A percentile compares a stretch with the other conserved stretches of the same genome.
Evolutionary conservation across 2,113 vertebrate genomes (phyloP).

Genomic region (Acrocephalus arundinaceus): DNA sequence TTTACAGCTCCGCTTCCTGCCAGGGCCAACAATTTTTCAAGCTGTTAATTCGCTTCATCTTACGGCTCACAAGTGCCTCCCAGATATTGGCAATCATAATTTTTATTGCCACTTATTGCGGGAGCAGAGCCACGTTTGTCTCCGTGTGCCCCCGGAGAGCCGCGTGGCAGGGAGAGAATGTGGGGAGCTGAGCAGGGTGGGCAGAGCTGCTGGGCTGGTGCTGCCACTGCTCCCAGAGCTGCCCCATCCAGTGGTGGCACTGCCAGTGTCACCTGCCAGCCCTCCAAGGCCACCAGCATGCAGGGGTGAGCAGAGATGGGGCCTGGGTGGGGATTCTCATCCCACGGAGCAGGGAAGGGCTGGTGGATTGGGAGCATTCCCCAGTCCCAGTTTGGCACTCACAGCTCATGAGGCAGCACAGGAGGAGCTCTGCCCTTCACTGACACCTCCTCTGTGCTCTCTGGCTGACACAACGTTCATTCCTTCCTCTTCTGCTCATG

Average conservation of each 20-base stretch:
- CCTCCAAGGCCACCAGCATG: rapidly evolving
- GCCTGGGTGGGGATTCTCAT: not conserved
- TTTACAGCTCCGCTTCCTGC: conserved; percentile 36
- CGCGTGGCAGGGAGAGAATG: not conserved
- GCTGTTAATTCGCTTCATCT: conserved; percentile 68
- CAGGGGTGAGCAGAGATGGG: rapidly evolving
- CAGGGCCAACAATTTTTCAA: conserved; percentile 66
- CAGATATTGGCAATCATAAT: conserved; percentile 69
- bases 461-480: not conserved
- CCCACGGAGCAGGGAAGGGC: not conserved
- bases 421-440: not conserved
- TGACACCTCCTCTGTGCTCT: not conserved
- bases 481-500: not conserved
- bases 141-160: conserved; percentile 42
- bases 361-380: not conserved
- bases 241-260: not conserved
- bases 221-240: not conserved
- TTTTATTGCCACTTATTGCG: conserved; percentile 65
- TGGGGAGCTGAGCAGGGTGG: not conserved
- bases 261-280: not conserved
- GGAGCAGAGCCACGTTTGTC: conserved; percentile 16
- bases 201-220: not conserved
- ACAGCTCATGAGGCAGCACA: not conserved
- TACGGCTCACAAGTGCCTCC: conserved; percentile 38
- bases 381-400: rapidly evolving